phyloP scores from a whole-genome alignment of 2,797 vertebrate species.

The Echeneis naucrates region DNA sequence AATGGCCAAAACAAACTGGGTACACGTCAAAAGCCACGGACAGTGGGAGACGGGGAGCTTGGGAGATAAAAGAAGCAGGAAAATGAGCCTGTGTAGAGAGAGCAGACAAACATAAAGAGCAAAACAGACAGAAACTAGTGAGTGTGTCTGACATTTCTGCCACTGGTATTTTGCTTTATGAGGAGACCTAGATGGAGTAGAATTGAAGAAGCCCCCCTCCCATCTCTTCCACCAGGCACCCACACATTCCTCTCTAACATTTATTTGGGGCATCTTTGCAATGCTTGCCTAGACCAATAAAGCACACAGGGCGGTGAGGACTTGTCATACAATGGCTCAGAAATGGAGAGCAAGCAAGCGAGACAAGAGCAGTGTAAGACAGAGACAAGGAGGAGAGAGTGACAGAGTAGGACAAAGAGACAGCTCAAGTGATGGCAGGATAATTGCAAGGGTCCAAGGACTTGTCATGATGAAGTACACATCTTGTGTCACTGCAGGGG shows the following conservation, averaged over 20 bases:
- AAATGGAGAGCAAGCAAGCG: slow-evolving; percentile 24
- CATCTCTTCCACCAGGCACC: slow-evolving; percentile 6
- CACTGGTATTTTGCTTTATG: slow-evolving; percentile 50
- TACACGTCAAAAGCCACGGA: slow-evolving; percentile 53
- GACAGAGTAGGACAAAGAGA: slow-evolving; percentile 40
- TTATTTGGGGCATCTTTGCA: slow-evolving; percentile 61
- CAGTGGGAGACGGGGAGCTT: slow-evolving; percentile 17
- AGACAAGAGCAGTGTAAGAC: slow-evolving; percentile 16
- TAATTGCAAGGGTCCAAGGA: slow-evolving; percentile 41
- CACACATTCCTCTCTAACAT: slow-evolving; percentile 41
- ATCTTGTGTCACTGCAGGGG: slow-evolving; percentile 37
- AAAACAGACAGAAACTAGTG: slow-evolving; percentile 27
- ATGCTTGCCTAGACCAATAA: slow-evolving; percentile 51
- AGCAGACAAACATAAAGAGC: slow-evolving; percentile 31
- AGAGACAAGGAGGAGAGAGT: slow-evolving; percentile 17
- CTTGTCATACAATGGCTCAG: slow-evolving; percentile 43
- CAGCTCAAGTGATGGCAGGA: slow-evolving; percentile 48
- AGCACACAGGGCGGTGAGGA: slow-evolving; percentile 10
- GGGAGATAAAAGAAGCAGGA: slow-evolving; percentile 15
- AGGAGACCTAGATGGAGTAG: slow-evolving; percentile 50
- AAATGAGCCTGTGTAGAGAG: slow-evolving; percentile 47
- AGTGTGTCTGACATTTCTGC: slow-evolving; percentile 66
- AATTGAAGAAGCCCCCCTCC: slow-evolving; percentile 37
- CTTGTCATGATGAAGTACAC: slow-evolving; percentile 41
- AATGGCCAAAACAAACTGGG: slow-evolving; percentile 62